Base-by-base conservation (phyloP, 2,888 invertebrate genomes). In the Ichneumon xanthorius region DNA sequence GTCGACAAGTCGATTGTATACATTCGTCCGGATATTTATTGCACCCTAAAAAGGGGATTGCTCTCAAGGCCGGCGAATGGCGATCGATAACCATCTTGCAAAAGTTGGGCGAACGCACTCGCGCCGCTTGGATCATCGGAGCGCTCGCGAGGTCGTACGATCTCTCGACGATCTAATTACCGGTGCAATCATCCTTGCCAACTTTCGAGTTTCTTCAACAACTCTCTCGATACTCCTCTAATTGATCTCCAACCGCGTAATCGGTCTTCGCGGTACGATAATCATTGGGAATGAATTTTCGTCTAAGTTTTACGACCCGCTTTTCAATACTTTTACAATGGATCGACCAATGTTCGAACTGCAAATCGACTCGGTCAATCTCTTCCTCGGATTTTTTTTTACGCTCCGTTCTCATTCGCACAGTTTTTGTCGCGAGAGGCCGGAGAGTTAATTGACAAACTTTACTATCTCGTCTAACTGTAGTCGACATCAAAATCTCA, bases 201-300 rank as follows among this genome's bases (percentile, higher is more conserved):
- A 67, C 77, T 67, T 55, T 77, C 77, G 55, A 77, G 53, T 68
- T 55, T 67, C 67, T 48, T 55, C 37, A 37, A 63, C 50, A 76
- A 26, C 26, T 22, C 67, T 40, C 77, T 55, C 77, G 67, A 77
- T 68, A 55, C 67, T 68, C 33, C 26, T 30, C 40, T 58, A 77
- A 68, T 68, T 58, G 68, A 67, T 77, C 26, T 22, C 5, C n/a
- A 40, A 77, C 40, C 26, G 45, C 48, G 26, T 22, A 68, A 68
- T 68, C 16, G 37, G 16, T 19, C 68, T 26, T 48, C 48, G 16
- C 48, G 48, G 48, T 9, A 22, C 11, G 58, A 58, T 11, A 58
- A 58, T 58, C 58, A 58, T 9, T 58, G 58, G 26, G 26, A 48
- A 58, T 58, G 58, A 9, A 22, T 26, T 11, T 55, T 58, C 22